These are phyloP conservation scores for Periplaneta americana DNA, from an alignment of 1,140 invertebrate species.

Conservation along the genomic window DNA sequence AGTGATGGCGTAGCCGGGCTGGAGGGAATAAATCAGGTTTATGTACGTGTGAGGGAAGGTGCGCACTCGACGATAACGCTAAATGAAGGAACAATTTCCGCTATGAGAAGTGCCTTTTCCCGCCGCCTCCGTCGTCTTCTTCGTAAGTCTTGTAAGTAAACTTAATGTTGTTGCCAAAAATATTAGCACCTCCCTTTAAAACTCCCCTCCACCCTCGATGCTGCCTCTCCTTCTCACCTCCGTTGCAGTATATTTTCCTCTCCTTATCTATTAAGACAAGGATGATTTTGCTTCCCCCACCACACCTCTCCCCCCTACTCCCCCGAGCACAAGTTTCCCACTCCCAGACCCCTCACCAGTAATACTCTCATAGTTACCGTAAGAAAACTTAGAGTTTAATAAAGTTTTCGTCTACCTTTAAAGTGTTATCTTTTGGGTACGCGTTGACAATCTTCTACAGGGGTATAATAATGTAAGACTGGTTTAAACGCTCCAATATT, in stretches of 20 bases:
- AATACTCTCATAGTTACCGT: neutral
- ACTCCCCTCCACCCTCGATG: neutral
- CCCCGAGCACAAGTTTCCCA: neutral
- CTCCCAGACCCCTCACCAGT: neutral
- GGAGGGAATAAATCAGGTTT: conserved; percentile 11
- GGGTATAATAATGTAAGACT: no score
- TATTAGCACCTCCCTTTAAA: neutral
- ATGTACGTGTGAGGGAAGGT: conserved; percentile 6
- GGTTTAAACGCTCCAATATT: neutral
- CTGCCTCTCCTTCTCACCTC: neutral
- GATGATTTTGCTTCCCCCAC: neutral
- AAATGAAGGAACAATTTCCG: conserved; percentile 12
- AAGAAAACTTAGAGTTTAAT: neutral
- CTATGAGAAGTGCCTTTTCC: neutral
- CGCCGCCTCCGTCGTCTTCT: neutral
- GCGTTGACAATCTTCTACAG: neutral
- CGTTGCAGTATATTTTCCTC: neutral
- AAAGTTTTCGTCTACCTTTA: neutral
- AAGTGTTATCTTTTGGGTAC: neutral
- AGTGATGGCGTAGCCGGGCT: neutral
- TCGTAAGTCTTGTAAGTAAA: neutral
- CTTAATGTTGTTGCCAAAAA: neutral
- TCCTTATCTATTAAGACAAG: neutral
- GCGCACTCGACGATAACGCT: conserved; percentile 1
- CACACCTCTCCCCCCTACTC: no score